phyloP scores from a whole-genome alignment of 2,113 vertebrate genomes.

The Motacilla alba region DNA sequence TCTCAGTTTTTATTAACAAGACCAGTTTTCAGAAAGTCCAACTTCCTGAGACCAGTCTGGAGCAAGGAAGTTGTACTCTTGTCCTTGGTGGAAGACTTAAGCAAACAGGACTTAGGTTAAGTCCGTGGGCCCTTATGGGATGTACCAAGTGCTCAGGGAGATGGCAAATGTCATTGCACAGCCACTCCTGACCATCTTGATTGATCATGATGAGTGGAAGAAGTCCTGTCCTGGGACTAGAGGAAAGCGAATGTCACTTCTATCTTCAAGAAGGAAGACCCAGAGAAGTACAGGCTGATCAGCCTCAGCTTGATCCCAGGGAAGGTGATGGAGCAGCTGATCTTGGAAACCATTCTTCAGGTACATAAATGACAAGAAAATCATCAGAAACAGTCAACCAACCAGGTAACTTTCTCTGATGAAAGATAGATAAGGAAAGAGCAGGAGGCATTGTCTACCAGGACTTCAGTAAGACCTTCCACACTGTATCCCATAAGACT shows the following conservation, averaged over 20 bases:
- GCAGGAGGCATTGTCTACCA: neutral
- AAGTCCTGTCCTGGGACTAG: neutral
- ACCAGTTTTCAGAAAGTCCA: neutral
- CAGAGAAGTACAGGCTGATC: neutral
- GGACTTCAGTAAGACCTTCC: neutral
- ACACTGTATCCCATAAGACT: neutral
- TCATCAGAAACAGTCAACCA: neutral
- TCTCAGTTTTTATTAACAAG: neutral
- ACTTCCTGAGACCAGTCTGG: neutral
- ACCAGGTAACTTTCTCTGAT: neutral
- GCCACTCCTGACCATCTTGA: neutral
- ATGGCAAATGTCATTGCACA: neutral
- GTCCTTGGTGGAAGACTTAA: neutral
- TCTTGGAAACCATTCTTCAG: neutral
- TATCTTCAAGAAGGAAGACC: neutral
- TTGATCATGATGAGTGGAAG: rapidly evolving
- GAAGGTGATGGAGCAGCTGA: neutral
- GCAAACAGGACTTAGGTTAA: neutral
- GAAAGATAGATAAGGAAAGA: neutral
- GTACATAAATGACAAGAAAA: neutral
- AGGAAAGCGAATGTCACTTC: neutral
- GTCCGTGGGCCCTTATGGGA: no score
- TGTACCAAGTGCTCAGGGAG: neutral
- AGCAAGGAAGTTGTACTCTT: neutral
- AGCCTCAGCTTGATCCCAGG: neutral